Evolutionary conservation across 2,797 vertebrate species (phyloP).

Genomic region (Girardinus metallicus): DNA sequence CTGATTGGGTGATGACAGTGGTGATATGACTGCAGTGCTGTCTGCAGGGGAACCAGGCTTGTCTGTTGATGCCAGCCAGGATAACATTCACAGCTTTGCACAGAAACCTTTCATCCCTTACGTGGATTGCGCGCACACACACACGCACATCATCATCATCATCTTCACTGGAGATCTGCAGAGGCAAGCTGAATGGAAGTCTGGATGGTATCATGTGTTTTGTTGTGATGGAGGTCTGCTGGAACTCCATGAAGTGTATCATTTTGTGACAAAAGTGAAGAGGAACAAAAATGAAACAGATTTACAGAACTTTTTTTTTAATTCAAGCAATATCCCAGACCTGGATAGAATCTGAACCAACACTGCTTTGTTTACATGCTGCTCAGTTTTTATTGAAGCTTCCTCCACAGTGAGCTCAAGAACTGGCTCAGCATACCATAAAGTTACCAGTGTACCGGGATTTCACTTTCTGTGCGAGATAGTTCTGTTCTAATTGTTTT

Average conservation of each 20-base stretch:
- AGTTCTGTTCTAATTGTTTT: neutral
- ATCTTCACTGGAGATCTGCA: neutral
- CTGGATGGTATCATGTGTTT: neutral
- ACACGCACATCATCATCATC: neutral
- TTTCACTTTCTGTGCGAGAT: neutral
- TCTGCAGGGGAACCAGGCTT: constrained; percentile 74
- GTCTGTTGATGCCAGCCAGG: constrained; percentile 80
- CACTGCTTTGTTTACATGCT: neutral
- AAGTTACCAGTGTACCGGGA: neutral
- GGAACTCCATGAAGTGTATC: neutral
- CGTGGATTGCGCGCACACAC: neutral
- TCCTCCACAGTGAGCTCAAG: neutral
- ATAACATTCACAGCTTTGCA: constrained; percentile 82
- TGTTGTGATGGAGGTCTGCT: neutral
- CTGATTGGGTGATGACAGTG: constrained; percentile 76
- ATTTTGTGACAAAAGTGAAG: neutral
- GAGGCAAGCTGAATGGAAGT: neutral
- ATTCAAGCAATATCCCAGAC: neutral
- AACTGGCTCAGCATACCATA: neutral
- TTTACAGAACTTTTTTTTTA: neutral
- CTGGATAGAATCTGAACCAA: neutral
- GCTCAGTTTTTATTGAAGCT: neutral
- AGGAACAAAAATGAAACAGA: neutral
- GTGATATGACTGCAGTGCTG: constrained; percentile 73
- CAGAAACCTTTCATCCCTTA: constrained; percentile 55